Conservation (phyloP, 2,113 vertebrate species). For the Rafetus swinhoei region DNA sequence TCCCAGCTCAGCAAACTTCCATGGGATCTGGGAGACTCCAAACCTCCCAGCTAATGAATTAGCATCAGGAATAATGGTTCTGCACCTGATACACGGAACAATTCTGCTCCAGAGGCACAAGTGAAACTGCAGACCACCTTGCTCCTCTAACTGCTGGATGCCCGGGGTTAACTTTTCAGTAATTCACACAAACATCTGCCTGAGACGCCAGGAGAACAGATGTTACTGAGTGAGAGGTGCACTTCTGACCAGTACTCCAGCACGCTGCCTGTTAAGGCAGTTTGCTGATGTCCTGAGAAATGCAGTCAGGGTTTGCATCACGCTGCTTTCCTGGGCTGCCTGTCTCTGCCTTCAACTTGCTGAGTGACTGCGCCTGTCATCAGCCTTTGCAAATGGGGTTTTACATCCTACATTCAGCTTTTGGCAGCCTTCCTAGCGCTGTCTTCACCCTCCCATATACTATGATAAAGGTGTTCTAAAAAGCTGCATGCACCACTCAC, state of each 20-base stretch:
- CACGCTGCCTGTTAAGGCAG: background rate
- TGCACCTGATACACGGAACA: rapidly evolving
- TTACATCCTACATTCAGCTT: constrained; percentile 31
- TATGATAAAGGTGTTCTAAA: constrained; percentile 60
- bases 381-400: constrained; percentile 33
- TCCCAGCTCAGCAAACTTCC: background rate
- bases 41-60: background rate
- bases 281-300: rapidly evolving
- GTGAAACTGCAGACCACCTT: background rate
- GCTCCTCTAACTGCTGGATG: background rate
- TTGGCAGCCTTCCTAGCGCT: constrained; percentile 21
- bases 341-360: constrained; percentile 20
- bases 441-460: constrained; percentile 60
- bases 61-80: background rate
- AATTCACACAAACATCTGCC: background rate
- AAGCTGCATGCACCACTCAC: constrained; percentile 47
- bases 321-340: background rate
- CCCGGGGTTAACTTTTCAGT: background rate
- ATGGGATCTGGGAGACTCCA: background rate
- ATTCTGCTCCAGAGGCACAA: background rate
- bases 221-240: rapidly evolving
- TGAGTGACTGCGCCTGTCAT: constrained; percentile 45
- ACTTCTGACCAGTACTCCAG: background rate
- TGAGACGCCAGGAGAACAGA: background rate
- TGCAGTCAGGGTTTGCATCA: background rate